Evolutionary conservation across 37 sponge, comb jelly and placozoan species (phyloP).

Genomic region (Petrosia ficiformis): DNA sequence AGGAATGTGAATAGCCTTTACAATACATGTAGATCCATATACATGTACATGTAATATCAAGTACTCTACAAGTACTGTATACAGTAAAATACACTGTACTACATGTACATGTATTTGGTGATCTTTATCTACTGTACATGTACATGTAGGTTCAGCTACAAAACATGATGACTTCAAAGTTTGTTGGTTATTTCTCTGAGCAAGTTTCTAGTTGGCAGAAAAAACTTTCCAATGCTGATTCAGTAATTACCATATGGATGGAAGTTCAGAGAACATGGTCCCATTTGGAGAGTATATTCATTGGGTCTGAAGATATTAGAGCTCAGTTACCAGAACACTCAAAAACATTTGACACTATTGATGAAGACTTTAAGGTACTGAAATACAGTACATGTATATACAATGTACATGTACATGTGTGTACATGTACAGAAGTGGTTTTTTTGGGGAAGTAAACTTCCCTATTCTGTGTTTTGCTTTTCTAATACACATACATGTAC

Average conservation of each 20-base stretch:
- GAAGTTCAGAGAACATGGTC: slow-evolving; percentile 99
- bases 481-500: too few relatives aligned
- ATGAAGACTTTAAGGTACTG: slow-evolving; percentile 86
- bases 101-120: not conserved
- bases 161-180: slow-evolving; percentile 97
- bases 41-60: too few relatives aligned
- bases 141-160: slow-evolving; percentile 96
- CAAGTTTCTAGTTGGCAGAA: slow-evolving; percentile 97
- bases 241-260: slow-evolving; percentile 97
- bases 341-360: slow-evolving; percentile 94
- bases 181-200: slow-evolving; percentile 95
- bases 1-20: too few relatives aligned
- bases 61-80: too few relatives aligned
- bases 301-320: slow-evolving; percentile 97
- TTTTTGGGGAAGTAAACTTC: too few relatives aligned
- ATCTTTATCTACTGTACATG: not conserved
- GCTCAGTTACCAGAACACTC: slow-evolving; percentile 95
- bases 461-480: too few relatives aligned
- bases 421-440: not conserved
- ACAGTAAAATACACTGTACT: not conserved
- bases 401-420: not conserved
- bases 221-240: slow-evolving; percentile 92
- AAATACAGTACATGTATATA: not conserved
- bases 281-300: slow-evolving; percentile 98
- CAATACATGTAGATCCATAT: too few relatives aligned